phyloP scores from a whole-genome alignment of 2,888 invertebrate species.

The Cantharis flavilabris region DNA sequence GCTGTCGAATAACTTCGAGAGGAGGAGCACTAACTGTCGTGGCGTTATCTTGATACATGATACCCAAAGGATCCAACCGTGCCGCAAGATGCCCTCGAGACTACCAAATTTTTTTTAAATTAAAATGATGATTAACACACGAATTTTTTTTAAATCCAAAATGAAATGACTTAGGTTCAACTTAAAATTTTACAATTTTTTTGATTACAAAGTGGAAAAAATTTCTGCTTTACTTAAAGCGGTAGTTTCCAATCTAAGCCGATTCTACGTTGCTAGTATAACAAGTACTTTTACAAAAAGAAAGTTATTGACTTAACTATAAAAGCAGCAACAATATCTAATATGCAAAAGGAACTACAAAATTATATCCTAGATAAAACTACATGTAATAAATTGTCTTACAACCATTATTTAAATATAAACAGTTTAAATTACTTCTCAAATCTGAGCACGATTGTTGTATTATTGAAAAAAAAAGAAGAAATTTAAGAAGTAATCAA shows the following conservation, averaged over 20 bases:
- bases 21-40: constrained; percentile 58
- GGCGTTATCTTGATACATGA: constrained; percentile 68
- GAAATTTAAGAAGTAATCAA: background rate
- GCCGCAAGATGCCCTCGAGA: constrained; percentile 93
- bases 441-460: background rate
- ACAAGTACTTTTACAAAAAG: background rate
- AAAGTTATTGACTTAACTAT: background rate
- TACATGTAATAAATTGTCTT: background rate
- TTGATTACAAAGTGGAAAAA: background rate
- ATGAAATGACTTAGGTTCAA: background rate
- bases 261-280: background rate
- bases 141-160: background rate
- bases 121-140: background rate
- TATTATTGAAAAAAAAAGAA: background rate
- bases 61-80: constrained; percentile 91
- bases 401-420: background rate
- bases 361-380: background rate
- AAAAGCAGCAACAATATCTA: background rate
- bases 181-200: background rate
- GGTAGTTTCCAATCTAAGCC: background rate
- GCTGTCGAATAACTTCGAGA: constrained; percentile 66
- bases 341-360: background rate
- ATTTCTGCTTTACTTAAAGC: background rate
- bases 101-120: constrained; percentile 54
- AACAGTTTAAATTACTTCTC: background rate